Percentiles rank a stretch among this genome's conserved stretches.
Evolutionary conservation across 2,113 vertebrate species (phyloP).

Genomic region (Platycercus adscitus): DNA sequence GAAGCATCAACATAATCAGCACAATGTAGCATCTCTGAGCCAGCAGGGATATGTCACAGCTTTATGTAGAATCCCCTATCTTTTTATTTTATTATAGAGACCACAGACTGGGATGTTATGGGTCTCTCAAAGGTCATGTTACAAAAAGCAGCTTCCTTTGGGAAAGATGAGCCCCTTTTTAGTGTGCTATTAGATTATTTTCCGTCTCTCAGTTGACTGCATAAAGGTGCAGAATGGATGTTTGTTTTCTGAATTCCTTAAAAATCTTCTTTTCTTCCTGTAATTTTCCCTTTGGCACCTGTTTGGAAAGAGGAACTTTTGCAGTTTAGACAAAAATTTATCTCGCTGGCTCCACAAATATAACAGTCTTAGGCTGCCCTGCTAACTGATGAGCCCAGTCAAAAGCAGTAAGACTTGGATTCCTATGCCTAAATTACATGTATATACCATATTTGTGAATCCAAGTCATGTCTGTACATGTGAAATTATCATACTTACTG

Average conservation of each 20-base stretch:
- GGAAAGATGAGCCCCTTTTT: conserved; percentile 51
- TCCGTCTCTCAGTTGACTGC: conserved; percentile 13
- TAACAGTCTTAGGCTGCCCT: neutral
- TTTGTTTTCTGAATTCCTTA: conserved; percentile 36
- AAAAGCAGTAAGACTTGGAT: neutral
- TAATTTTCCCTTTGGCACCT: neutral
- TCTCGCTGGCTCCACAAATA: neutral
- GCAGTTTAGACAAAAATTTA: neutral
- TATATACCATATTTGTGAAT: neutral
- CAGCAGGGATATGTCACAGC: conserved; percentile 76
- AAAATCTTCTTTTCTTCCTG: neutral
- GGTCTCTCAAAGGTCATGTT: conserved; percentile 73
- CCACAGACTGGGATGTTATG: conserved; percentile 71
- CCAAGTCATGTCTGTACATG: neutral
- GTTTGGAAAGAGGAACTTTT: neutral
- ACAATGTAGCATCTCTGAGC: conserved; percentile 69
- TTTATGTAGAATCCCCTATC: conserved; percentile 69
- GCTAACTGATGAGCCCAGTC: neutral
- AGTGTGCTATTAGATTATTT: conserved; percentile 49
- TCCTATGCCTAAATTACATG: neutral
- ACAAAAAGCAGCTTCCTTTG: conserved; percentile 64
- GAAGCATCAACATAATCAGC: conserved; percentile 77
- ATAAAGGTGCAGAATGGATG: conserved; percentile 12
- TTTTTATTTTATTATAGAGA: conserved; percentile 76
- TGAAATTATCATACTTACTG: neutral